Base-by-base conservation (phyloP, 92 coral and sea anemone species). In the Virgularia gustaviana region DNA sequence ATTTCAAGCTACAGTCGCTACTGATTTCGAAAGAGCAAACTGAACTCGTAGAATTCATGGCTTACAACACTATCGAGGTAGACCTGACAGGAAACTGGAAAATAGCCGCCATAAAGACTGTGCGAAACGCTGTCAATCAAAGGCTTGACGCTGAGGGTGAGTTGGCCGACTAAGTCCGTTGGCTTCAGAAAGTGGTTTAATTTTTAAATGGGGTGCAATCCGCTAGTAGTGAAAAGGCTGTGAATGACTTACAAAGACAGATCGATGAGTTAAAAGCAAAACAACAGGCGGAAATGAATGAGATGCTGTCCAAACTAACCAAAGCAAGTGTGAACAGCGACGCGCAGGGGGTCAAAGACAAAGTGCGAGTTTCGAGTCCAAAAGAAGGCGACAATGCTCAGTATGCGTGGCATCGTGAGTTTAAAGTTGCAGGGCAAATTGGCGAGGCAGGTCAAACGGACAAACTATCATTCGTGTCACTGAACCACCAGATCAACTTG, bases 231-330 rank as follows among this genome's bases (percentile, higher is more conserved):
- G 9, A 41, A 42, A 6, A 25, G 30, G 62, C 62, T 13, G 13
- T 12, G 25, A 55, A 18, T 36, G 39, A 57, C 30, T 10, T 23
- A 56, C 9, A 56, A 38, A 23, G 32, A 27, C 63, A 56, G 32
- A 56, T 56, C n/a, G 63, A 56, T 1, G 63, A 56, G 36, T 56
- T 56, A 56, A 56, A 56, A 29, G 25, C 1, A 31, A 59, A 29
- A 59, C 65, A 59, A 59, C 65, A 59, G 22, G 33, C 24, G 65
- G 65, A 59, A 29, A 59, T 59, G 42, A 27, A 59, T 28, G 22
- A 30, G 23, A 59, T 59, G 65, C 36, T 59, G 39, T 59, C 65
- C 19, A 59, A 59, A 59, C 24, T 59, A 11, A 44, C 41, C 25
- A 34, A 39, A 13, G 36, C 32, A 59, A 9, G 36, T 28, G 3